Evolutionary conservation across 2,113 vertebrate species (phyloP).

Genomic region (Condylura cristata): DNA sequence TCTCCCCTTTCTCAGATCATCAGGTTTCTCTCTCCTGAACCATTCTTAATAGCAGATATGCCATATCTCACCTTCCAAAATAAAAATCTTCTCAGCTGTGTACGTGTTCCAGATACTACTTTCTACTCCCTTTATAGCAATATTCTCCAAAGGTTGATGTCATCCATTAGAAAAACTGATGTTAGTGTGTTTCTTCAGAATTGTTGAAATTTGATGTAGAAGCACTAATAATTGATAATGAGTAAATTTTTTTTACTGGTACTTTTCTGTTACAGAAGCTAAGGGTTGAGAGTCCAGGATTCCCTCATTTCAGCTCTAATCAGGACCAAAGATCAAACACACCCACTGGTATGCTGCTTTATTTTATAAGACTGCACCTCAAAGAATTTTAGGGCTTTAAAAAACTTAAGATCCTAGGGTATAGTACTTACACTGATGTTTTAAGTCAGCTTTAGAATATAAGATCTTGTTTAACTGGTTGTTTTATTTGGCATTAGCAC

Average conservation of each 20-base stretch:
- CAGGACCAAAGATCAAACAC: constrained; percentile 52
- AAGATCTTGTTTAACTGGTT: neutral
- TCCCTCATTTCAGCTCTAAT: constrained; percentile 53
- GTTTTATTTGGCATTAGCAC: neutral
- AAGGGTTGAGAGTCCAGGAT: constrained; percentile 58
- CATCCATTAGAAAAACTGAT: neutral
- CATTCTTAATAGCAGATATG: neutral
- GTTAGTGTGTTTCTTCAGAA: neutral
- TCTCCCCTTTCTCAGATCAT: neutral
- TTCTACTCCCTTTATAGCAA: neutral
- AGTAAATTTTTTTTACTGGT: neutral
- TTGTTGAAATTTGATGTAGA: neutral
- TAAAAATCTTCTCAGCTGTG: neutral
- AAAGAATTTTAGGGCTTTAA: neutral
- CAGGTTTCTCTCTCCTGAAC: neutral
- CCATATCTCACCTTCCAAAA: neutral
- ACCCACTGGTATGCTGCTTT: constrained; percentile 77
- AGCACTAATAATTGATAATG: neutral
- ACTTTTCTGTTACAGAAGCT: constrained; percentile 73
- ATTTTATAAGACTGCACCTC: neutral
- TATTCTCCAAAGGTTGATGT: neutral
- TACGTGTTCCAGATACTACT: neutral
- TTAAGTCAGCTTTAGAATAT: neutral
- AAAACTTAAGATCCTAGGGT: neutral
- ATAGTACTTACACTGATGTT: neutral